These are phyloP conservation scores for Propithecus coquereli DNA, from an alignment of 2,113 vertebrate genomes.

Conservation along the genomic window DNA sequence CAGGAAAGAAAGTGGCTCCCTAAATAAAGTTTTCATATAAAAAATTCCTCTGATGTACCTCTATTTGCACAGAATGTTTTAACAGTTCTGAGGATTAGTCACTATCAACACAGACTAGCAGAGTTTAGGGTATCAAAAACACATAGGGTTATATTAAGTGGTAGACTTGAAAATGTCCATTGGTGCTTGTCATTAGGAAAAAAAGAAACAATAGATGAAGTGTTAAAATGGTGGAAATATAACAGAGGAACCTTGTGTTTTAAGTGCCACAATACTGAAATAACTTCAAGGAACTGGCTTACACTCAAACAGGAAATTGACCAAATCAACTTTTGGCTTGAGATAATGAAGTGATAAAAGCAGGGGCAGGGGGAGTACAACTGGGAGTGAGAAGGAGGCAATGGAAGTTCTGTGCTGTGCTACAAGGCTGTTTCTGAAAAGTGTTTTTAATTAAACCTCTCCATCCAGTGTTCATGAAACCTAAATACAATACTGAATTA, in stretches of 20 bases:
- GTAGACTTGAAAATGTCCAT: constrained; percentile 41
- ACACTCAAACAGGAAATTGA: constrained; percentile 75
- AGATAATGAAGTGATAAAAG: constrained; percentile 76
- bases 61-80: constrained; percentile 47
- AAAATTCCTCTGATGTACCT: constrained; percentile 52
- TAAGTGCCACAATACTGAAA: constrained; percentile 57
- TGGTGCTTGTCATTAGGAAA: constrained; percentile 57
- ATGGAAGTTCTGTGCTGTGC: neutral
- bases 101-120: constrained; percentile 24
- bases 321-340: constrained; percentile 72
- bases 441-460: constrained; percentile 74
- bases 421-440: constrained; percentile 40
- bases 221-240: constrained; percentile 68
- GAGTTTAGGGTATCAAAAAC: constrained; percentile 55
- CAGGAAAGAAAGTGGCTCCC: constrained; percentile 56
- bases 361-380: neutral
- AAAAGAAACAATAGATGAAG: constrained; percentile 66
- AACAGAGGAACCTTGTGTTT: constrained; percentile 57
- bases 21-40: constrained; percentile 53
- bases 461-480: constrained; percentile 46
- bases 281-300: constrained; percentile 73
- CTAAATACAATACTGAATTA: constrained; percentile 56
- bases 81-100: constrained; percentile 28
- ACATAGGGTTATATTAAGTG: constrained; percentile 63
- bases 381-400: neutral